phyloP scores from a whole-genome alignment of 1,140 invertebrate genomes.

The Nebria ingens region DNA sequence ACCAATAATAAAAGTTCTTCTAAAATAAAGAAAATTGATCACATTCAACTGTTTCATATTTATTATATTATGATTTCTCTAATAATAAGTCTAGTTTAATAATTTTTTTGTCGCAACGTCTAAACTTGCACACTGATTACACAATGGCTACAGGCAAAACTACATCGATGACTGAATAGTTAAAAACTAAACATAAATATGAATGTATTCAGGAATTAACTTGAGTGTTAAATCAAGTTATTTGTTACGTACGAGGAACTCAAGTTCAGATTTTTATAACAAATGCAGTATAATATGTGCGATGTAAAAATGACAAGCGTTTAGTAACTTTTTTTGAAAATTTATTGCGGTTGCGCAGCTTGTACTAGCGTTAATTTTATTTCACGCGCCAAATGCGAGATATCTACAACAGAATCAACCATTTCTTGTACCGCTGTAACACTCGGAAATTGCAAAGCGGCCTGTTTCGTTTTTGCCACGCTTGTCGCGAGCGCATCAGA shows the following conservation, averaged over 20 bases:
- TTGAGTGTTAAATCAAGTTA: neutral
- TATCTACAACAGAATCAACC: conserved; percentile 79
- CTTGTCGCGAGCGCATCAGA: conserved; percentile 75
- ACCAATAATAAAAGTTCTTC: neutral
- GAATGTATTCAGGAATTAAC: neutral
- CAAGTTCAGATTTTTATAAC: neutral
- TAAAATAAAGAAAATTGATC: neutral
- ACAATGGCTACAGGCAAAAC: conserved; percentile 5
- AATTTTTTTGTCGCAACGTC: neutral
- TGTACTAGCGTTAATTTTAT: conserved; percentile 57
- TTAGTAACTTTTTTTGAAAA: neutral
- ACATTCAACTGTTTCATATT: too few species aligned
- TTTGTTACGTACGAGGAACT: neutral
- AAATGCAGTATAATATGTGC: neutral
- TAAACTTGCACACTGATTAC: conserved; percentile 1
- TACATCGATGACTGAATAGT: conserved; percentile 1
- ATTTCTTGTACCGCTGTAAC: conserved; percentile 84
- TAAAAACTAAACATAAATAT: neutral
- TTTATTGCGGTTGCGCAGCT: conserved; percentile 32
- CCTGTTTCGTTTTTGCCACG: conserved; percentile 79
- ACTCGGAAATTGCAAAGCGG: conserved; percentile 82
- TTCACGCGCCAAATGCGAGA: conserved; percentile 65
- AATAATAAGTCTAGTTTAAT: neutral
- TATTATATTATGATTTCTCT: neutral
- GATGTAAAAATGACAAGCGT: neutral